phyloP scores from a whole-genome alignment of 2,888 invertebrate genomes.

The Salticus scenicus region DNA sequence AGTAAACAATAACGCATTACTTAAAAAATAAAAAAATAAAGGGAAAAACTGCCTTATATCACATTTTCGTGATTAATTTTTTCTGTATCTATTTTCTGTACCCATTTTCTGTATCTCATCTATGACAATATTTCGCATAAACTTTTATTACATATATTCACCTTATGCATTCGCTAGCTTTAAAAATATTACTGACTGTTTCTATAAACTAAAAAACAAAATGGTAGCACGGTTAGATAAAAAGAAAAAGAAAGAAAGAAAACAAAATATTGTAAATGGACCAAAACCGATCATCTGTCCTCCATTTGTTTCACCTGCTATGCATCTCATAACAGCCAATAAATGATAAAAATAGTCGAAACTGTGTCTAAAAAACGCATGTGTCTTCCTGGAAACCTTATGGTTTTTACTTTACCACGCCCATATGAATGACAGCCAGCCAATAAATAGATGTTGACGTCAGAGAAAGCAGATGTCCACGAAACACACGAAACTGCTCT shows the following conservation, averaged over 20 bases:
- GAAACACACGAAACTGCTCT: slow-evolving; percentile 40
- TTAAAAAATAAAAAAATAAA: too few species aligned
- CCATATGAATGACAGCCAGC: slow-evolving; percentile 64
- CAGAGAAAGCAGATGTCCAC: slow-evolving; percentile 62
- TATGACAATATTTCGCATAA: too few species aligned
- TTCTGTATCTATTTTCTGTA: too few species aligned
- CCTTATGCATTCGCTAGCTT: too few species aligned
- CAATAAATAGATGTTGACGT: slow-evolving; percentile 66
- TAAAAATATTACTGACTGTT: too few species aligned
- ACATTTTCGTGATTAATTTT: too few species aligned
- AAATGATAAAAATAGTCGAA: slow-evolving; percentile 51
- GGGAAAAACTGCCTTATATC: too few species aligned
- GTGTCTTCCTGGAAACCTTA: slow-evolving; percentile 56
- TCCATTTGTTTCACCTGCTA: slow-evolving; percentile 63
- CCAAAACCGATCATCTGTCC: slow-evolving; percentile 56
- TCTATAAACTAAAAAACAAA: too few species aligned
- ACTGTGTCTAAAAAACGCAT: slow-evolving; percentile 40
- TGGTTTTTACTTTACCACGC: slow-evolving; percentile 58
- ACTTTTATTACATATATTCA: too few species aligned
- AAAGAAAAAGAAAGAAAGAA: neutral
- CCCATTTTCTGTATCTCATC: too few species aligned
- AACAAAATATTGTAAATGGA: slow-evolving; percentile 22
- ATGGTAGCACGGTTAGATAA: neutral
- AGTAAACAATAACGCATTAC: too few species aligned
- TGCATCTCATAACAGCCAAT: slow-evolving; percentile 58